These are phyloP conservation scores for Tholera decimalis DNA, from an alignment of 2,888 invertebrate species.

Conservation along the genomic window DNA sequence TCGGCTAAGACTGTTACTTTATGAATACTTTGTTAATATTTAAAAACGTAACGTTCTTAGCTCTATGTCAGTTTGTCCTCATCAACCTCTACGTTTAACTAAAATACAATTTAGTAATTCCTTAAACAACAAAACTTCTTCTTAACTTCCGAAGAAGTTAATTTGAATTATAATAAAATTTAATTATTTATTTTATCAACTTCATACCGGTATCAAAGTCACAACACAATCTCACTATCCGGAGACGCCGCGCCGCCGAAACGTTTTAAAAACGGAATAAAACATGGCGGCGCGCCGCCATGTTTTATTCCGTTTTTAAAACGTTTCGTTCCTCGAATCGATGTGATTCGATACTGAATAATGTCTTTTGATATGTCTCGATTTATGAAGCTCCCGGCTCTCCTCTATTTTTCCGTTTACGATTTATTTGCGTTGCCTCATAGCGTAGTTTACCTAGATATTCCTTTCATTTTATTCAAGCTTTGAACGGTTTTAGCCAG, in stretches of 20 bases:
- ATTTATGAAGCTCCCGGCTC: conserved; percentile 74
- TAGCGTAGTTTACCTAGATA: conserved; percentile 62
- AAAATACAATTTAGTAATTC: not conserved
- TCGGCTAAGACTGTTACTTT: conserved; percentile 41
- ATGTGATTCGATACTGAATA: conserved; percentile 76
- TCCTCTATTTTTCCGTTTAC: conserved; percentile 73
- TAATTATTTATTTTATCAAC: not conserved
- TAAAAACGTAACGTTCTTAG: conserved; percentile 12
- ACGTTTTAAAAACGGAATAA: no score
- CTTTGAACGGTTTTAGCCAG: conserved; percentile 58
- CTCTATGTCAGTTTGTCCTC: conserved; percentile 1
- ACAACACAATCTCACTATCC: conserved; percentile 37
- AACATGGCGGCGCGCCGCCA: conserved; percentile 55
- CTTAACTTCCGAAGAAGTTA: conserved; percentile 8
- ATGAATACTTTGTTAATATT: conserved; percentile 45
- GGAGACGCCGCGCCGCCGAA: conserved; percentile 46
- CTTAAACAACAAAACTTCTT: conserved; percentile 11
- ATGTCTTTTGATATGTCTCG: conserved; percentile 78
- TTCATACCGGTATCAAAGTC: conserved; percentile 55
- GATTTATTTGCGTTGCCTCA: conserved; percentile 75
- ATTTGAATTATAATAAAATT: conserved; percentile 10
- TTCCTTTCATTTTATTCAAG: conserved; percentile 61
- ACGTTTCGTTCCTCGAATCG: conserved; percentile 62
- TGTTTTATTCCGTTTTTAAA: conserved; percentile 73
- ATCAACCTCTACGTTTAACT: conserved; percentile 3